Conservation (phyloP, 2,113 vertebrate genomes). For the Cromileptes altivelis region DNA sequence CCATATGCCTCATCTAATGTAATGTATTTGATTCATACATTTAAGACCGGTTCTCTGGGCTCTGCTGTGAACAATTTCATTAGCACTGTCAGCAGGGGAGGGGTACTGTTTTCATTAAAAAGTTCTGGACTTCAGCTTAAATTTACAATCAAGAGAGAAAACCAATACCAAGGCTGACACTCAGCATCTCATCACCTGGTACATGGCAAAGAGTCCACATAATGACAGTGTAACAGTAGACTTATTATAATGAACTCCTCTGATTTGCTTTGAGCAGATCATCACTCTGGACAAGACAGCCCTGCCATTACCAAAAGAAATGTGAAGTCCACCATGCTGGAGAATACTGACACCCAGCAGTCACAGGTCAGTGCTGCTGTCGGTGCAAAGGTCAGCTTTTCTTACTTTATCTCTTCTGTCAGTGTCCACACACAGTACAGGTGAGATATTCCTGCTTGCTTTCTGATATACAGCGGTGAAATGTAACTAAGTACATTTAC, state of each 20-base stretch:
- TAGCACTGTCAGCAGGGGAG: too few species aligned
- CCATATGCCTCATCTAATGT: too few species aligned
- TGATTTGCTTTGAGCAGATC: background rate
- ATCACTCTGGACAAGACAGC: background rate
- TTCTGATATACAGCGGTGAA: background rate
- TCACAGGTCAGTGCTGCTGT: constrained; percentile 3
- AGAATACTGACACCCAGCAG: background rate
- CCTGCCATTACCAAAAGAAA: background rate
- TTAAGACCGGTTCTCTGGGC: too few species aligned
- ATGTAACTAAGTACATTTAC: too few species aligned
- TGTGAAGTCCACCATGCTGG: background rate
- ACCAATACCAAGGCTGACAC: background rate
- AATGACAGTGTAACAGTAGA: background rate
- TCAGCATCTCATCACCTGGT: too few species aligned
- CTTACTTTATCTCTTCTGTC: background rate
- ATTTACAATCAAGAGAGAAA: too few species aligned
- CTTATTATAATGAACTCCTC: background rate
- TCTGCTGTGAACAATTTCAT: too few species aligned
- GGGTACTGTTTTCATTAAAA: too few species aligned
- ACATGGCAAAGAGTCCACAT: too few species aligned
- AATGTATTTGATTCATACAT: too few species aligned
- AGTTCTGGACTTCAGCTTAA: too few species aligned
- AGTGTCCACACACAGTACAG: background rate
- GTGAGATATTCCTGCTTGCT: background rate
- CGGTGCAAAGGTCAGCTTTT: background rate